Conservation (phyloP, 2,113 vertebrate species). For the Nerophis lumbriciformis region DNA sequence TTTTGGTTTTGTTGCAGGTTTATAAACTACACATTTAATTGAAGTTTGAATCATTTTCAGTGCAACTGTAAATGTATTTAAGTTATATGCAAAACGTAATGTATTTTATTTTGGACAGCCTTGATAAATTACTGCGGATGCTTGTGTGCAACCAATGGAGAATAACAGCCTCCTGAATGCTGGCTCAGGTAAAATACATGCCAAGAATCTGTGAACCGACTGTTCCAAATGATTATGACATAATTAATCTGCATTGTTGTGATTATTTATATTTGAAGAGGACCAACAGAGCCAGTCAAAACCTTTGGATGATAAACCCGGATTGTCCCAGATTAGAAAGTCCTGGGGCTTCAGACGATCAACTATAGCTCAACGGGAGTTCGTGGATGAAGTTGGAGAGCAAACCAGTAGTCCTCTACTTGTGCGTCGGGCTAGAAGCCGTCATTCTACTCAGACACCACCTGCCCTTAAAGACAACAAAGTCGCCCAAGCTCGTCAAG, state of each 20-base stretch:
- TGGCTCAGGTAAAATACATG: conserved; percentile 1
- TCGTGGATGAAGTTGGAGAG: conserved; percentile 72
- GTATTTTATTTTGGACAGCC: conserved; percentile 31
- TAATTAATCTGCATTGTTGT: neutral
- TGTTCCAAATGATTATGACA: neutral
- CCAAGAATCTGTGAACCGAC: neutral
- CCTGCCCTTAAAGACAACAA: conserved; percentile 9
- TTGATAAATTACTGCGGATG: conserved; percentile 43
- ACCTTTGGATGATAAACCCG: conserved; percentile 69
- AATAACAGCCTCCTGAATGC: conserved; percentile 7
- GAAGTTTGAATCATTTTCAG: too few relatives aligned
- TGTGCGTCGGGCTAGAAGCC: conserved; percentile 65
- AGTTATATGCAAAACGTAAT: conserved; percentile 12
- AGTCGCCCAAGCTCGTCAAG: conserved; percentile 36
- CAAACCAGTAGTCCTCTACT: conserved; percentile 61
- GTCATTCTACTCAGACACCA: conserved; percentile 70
- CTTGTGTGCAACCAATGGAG: conserved; percentile 48
- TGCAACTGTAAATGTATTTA: neutral
- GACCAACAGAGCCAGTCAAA: conserved; percentile 55
- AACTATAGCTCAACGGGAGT: conserved; percentile 85
- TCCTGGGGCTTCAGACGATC: conserved; percentile 93
- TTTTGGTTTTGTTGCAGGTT: too few relatives aligned
- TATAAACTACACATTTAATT: too few relatives aligned
- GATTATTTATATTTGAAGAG: conserved; percentile 36
- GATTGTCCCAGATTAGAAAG: conserved; percentile 81